A percentile compares a stretch with the other conserved stretches of the same genome.
These are phyloP conservation scores for Carollia perspicillata DNA, from an alignment of 2,113 vertebrate species.

Conservation along the genomic window DNA sequence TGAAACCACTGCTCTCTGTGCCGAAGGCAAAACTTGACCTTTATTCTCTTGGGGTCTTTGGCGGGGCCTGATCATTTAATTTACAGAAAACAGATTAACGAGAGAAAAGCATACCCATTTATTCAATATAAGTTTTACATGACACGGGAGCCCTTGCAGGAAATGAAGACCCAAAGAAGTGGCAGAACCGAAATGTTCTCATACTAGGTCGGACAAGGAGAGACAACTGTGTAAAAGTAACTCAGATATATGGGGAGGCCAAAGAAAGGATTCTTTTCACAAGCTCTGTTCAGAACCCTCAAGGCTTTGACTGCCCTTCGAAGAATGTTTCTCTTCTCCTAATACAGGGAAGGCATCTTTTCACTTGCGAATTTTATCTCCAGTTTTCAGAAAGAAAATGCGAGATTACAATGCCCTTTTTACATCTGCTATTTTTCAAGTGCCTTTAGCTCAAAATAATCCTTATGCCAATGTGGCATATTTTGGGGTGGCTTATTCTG, in stretches of 20 bases:
- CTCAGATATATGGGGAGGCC: neutral
- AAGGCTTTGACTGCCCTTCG: neutral
- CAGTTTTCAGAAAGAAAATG: neutral
- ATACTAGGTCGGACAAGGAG: neutral
- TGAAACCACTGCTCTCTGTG: neutral
- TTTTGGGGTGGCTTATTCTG: neutral
- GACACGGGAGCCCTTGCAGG: neutral
- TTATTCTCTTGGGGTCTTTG: neutral
- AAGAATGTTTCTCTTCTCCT: neutral
- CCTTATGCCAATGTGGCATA: neutral
- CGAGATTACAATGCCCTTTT: neutral
- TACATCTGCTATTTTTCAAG: neutral
- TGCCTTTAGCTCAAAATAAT: constrained; percentile 18
- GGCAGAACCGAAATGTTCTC: neutral
- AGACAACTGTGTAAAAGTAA: neutral
- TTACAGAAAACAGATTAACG: neutral
- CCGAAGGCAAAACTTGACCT: neutral
- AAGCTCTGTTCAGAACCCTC: neutral
- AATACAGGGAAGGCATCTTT: neutral
- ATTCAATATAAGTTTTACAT: neutral
- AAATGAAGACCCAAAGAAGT: neutral
- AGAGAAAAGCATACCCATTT: neutral
- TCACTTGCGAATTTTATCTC: neutral
- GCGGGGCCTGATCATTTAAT: neutral
- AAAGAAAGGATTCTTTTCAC: neutral